Base-by-base conservation (phyloP, 2,797 vertebrate species). In the Labroides dimidiatus region DNA sequence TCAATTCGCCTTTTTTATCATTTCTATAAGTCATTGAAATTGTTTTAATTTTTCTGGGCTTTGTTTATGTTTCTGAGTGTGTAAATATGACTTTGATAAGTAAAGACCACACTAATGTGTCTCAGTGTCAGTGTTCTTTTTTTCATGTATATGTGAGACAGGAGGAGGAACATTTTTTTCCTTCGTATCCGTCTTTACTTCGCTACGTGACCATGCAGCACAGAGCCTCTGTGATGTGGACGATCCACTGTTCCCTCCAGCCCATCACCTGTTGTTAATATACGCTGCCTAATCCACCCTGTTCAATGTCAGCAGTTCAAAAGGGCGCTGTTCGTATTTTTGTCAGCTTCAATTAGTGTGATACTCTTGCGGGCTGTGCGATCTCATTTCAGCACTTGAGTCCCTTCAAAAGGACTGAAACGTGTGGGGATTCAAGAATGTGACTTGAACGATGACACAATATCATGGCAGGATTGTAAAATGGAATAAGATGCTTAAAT, bases 191-290 rank as follows among this genome's bases (percentile, higher is more conserved):
- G 64, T 45, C 33, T 57, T 58, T 30, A 4, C 44, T 62, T 65
- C 52, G 21, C n/a, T 49, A 42, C 63, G 59, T 21, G 71, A 61
- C 30, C 42, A 19, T 80, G 44, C 57, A 6, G 7, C 64, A 56
- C 37, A 27, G 70, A 47, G 57, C 52, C 60, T 78, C 61, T 24
- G 13, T 83, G 62, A 82, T 62, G 45, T 45, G 49, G 64, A 75
- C 49, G 24, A 45, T 82, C 77, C 78, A 30, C 78, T 64, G 65
- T 65, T 88, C 83, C 80, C 73, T 67, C 56, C 78, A 68, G 81
- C 79, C 82, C 80, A 89, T 95, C 96, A 96, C 95, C 95, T 97
- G 95, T 96, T 97, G 93, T 95, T 96, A 96, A 96, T 96, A 95
- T 95, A 91, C 82, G 72, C 93, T 12, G 61, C 84, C 92, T 96